Conservation (phyloP, 30 jellyfish, hydroid and myxozoan genomes). For the Morbakka virulenta region DNA sequence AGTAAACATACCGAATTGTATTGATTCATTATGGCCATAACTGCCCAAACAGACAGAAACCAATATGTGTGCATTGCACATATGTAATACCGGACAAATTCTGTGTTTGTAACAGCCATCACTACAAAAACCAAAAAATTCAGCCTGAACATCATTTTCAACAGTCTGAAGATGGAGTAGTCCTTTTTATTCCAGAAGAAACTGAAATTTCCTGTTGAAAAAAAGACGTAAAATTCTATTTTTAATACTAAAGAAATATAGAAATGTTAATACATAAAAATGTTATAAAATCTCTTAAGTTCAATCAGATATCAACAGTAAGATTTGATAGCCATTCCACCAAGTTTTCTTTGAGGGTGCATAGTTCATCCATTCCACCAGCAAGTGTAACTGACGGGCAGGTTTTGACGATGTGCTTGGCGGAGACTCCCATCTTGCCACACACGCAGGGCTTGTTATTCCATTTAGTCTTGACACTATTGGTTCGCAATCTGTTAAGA, state of each 20-base stretch:
- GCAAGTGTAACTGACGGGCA: no score
- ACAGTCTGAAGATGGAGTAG: slow-evolving; percentile 80
- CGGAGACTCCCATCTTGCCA: no score
- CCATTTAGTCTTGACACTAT: no score
- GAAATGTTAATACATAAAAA: not conserved
- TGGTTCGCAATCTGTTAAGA: no score
- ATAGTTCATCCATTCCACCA: no score
- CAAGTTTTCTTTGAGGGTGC: no score
- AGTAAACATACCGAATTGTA: slow-evolving; percentile 52
- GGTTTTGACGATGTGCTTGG: no score
- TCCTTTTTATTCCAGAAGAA: slow-evolving; percentile 81
- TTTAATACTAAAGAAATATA: no score
- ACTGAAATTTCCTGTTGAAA: slow-evolving; percentile 63
- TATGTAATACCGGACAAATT: slow-evolving; percentile 90
- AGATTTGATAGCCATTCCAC: no score
- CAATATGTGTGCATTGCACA: slow-evolving; percentile 99
- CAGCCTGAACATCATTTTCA: slow-evolving; percentile 92
- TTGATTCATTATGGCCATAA: slow-evolving; percentile 64
- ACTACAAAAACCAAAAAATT: slow-evolving; percentile 84
- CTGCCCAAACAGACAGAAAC: slow-evolving; percentile 93
- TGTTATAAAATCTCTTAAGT: not conserved
- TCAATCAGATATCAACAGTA: no score
- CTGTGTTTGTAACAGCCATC: slow-evolving; percentile 90
- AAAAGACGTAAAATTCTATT: not conserved
- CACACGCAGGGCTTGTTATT: no score